These are phyloP conservation scores for Zaprionus obscuricornis DNA, from an alignment of 2,888 invertebrate genomes.

Conservation along the genomic window DNA sequence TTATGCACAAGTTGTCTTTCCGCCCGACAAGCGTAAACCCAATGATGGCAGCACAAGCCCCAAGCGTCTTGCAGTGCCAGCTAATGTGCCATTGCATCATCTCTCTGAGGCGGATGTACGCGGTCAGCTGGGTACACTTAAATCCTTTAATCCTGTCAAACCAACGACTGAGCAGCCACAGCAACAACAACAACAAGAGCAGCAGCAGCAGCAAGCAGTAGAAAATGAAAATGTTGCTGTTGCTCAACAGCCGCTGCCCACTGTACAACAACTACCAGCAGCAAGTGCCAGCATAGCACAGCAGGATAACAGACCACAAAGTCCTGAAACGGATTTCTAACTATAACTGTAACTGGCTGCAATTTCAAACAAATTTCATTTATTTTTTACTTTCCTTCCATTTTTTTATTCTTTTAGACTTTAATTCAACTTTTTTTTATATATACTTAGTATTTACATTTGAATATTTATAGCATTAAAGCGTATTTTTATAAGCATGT, in stretches of 20 bases:
- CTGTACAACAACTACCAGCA: not conserved
- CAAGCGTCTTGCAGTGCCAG: slow-evolving; percentile 76
- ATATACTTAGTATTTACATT: slow-evolving; percentile 29
- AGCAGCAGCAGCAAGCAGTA: slow-evolving; percentile 5
- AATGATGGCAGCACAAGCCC: slow-evolving; percentile 71
- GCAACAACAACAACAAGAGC: slow-evolving; percentile 3
- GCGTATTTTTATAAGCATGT: slow-evolving; percentile 6
- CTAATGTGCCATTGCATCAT: slow-evolving; percentile 81
- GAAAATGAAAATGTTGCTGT: slow-evolving; percentile 8
- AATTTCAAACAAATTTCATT: not conserved
- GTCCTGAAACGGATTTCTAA: slow-evolving; percentile 82
- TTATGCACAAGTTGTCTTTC: slow-evolving; percentile 81
- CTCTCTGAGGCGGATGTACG: slow-evolving; percentile 80
- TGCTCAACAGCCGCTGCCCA: not conserved
- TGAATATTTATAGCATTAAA: slow-evolving; percentile 43
- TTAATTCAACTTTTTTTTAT: not conserved
- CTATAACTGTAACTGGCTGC: not conserved
- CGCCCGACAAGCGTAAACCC: slow-evolving; percentile 74
- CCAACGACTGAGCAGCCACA: slow-evolving; percentile 1
- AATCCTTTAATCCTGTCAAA: slow-evolving; percentile 71
- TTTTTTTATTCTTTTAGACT: slow-evolving; percentile 4
- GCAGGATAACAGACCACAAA: slow-evolving; percentile 71
- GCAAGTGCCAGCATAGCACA: slow-evolving; percentile 21
- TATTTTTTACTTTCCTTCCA: slow-evolving; percentile 3
- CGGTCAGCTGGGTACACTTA: slow-evolving; percentile 75